Percentiles rank a stretch among this genome's conserved stretches.
phyloP scores from a whole-genome alignment of 1,140 invertebrate species.

The Cotesia typhae region DNA sequence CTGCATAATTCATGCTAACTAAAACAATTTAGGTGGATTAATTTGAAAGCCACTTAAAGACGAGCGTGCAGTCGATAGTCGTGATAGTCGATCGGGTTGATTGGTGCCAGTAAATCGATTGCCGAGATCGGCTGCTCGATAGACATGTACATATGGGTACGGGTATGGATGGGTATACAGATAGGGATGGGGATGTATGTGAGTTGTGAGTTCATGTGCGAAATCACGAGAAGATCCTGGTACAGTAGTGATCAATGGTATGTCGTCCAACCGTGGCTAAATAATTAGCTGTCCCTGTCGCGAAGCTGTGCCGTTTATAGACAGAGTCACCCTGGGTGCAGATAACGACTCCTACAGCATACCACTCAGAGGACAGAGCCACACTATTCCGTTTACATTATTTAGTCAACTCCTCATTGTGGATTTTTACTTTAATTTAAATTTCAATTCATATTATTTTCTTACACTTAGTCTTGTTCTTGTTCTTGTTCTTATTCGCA shows the following conservation, averaged over 20 bases:
- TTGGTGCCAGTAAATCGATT: slow-evolving; percentile 4
- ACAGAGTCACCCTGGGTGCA: slow-evolving; percentile 33
- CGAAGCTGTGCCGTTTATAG: slow-evolving; percentile 58
- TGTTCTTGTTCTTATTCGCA: no score
- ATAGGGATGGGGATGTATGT: background rate
- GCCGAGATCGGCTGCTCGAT: background rate
- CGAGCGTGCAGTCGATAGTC: slow-evolving; percentile 4
- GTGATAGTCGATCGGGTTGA: slow-evolving; percentile 8
- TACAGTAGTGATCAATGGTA: slow-evolving; percentile 61
- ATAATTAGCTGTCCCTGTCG: slow-evolving; percentile 66
- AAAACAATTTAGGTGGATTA: slow-evolving; percentile 26
- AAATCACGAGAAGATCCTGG: slow-evolving; percentile 37
- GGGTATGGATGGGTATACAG: background rate
- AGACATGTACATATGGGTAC: background rate
- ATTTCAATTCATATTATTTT: no score
- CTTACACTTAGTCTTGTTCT: no score
- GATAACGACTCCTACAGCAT: slow-evolving; percentile 52
- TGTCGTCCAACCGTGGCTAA: slow-evolving; percentile 64
- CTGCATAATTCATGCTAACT: slow-evolving; percentile 33
- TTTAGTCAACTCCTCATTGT: no score
- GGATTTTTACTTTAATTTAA: no score
- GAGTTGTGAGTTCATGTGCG: slow-evolving; percentile 14
- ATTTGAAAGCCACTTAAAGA: slow-evolving; percentile 27
- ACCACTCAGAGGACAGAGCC: background rate
- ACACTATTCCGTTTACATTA: background rate